Percentiles rank a stretch among this genome's conserved stretches.
Conservation (phyloP, 2,888 invertebrate genomes). For the Seira sanloemensis region DNA sequence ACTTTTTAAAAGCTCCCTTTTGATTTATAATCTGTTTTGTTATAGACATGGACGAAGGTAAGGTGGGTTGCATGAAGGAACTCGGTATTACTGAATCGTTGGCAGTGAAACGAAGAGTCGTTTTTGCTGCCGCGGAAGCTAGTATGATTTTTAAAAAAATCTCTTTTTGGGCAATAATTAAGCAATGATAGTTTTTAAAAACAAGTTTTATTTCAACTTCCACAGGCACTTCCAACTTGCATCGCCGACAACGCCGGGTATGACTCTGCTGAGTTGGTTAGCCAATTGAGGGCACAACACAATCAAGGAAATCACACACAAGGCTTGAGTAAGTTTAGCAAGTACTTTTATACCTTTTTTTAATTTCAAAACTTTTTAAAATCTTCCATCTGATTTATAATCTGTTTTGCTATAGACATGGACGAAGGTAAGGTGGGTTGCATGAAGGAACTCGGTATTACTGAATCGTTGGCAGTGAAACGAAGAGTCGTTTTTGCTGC, state of each 20-base stretch:
- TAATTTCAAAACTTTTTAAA: not conserved
- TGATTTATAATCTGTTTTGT: not conserved
- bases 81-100: slow-evolving; percentile 97
- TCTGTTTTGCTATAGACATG: slow-evolving; percentile 83
- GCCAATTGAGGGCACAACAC: slow-evolving; percentile 94
- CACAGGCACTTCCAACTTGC: slow-evolving; percentile 92
- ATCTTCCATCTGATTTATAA: slow-evolving; percentile 4
- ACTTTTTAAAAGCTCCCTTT: no score
- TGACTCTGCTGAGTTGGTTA: slow-evolving; percentile 95
- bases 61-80: slow-evolving; percentile 91
- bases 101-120: slow-evolving; percentile 96
- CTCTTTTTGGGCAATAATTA: no score
- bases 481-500: slow-evolving; percentile 96
- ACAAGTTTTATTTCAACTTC: no score
- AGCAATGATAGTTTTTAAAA: no score
- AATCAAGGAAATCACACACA: slow-evolving; percentile 85
- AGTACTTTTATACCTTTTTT: not conserved
- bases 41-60: slow-evolving; percentile 91
- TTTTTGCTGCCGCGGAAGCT: slow-evolving; percentile 96
- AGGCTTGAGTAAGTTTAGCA: slow-evolving; percentile 86
- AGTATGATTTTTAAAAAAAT: no score
- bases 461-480: slow-evolving; percentile 98
- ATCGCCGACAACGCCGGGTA: slow-evolving; percentile 99
- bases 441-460: slow-evolving; percentile 93
- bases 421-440: slow-evolving; percentile 90